Percentiles rank a stretch among this genome's conserved stretches.
Evolutionary conservation across 2,888 invertebrate genomes (phyloP).

Genomic region (Heliconius aoede): DNA sequence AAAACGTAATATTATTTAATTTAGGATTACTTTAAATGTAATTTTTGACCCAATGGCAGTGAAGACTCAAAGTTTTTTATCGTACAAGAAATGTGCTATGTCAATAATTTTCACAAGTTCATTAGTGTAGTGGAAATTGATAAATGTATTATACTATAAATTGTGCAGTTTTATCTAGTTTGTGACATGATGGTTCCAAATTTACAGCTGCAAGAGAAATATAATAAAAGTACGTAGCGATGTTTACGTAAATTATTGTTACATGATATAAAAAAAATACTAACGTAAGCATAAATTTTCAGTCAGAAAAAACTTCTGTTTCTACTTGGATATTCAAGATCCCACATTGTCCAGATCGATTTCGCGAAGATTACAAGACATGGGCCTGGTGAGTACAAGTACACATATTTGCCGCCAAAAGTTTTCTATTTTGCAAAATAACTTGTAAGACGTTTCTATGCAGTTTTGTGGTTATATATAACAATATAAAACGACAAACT

Average conservation of each 20-base stretch:
- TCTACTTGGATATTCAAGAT: constrained; percentile 90
- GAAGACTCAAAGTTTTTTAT: constrained; percentile 24
- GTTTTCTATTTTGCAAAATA: constrained; percentile 36
- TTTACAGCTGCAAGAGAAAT: constrained; percentile 77
- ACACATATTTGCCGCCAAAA: constrained; percentile 66
- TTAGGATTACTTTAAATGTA: constrained; percentile 48
- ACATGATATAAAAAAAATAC: constrained; percentile 23
- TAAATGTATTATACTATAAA: constrained; percentile 39
- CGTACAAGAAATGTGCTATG: constrained; percentile 31
- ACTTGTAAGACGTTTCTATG: constrained; percentile 40
- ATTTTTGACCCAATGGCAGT: constrained; percentile 35
- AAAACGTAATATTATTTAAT: constrained; percentile 57
- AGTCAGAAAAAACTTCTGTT: constrained; percentile 86
- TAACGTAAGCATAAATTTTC: constrained; percentile 53
- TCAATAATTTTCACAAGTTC: not conserved
- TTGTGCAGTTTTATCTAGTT: constrained; percentile 35
- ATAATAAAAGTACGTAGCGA: constrained; percentile 71
- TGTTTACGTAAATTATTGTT: constrained; percentile 19
- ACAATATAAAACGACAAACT: constrained; percentile 33
- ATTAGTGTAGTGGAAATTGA: constrained; percentile 30
- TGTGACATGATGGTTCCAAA: constrained; percentile 73
- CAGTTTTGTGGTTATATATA: constrained; percentile 47
- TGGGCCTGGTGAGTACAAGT: constrained; percentile 87
- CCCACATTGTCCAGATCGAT: constrained; percentile 85
- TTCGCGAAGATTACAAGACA: constrained; percentile 87